Base-by-base conservation (phyloP, 2,113 vertebrate genomes). In the Neodontobutis hainanensis region DNA sequence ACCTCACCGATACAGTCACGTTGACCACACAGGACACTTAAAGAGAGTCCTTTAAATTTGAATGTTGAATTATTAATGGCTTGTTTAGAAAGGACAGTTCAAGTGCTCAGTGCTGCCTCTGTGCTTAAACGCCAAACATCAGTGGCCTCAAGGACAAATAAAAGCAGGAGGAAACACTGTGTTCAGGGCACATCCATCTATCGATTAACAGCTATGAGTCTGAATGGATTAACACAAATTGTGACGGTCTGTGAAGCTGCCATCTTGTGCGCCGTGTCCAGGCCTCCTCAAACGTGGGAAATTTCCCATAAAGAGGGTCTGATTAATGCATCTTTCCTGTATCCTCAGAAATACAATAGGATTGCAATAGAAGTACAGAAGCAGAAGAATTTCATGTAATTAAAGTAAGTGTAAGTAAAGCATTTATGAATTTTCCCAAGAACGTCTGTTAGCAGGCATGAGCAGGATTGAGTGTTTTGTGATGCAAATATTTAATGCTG, bases 301-400 rank as follows among this genome's bases (percentile, higher is more conserved):
- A 77, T 84, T 82, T 82, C 61, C 71, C 73, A 47, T 46, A 2
- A 65, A 56, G 11, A 14, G 16, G 66, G 8, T 53, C 70, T 63
- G 11, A 35, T 43, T 55, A 65, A 62, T n/a, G 10, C 9, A 66
- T 15, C 35, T 35, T 11, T 67, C 5, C 50, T 36, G n/a, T 68
- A 62, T 67, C 8, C 14, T 36, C 60, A 6, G 48, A 34, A 52
- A 27, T 27, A 27, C 19, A 27, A 27, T 2, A 27, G 19, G 19
- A 27, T 2, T 46, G 14, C 12, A 55, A 35, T 36, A n/a, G 14
- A 36, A 35, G 36, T 10, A 34, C 35, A 12, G 42, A 43, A 12
- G 5, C 4, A 36, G 8, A 36, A 6, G 6, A 15, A 36, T 56
- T 34, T 38, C 5, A 8, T 5, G 51, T 46, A 46, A 11, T 14